Conservation (phyloP, 2,113 vertebrate genomes). For the Perca schrenkii region DNA sequence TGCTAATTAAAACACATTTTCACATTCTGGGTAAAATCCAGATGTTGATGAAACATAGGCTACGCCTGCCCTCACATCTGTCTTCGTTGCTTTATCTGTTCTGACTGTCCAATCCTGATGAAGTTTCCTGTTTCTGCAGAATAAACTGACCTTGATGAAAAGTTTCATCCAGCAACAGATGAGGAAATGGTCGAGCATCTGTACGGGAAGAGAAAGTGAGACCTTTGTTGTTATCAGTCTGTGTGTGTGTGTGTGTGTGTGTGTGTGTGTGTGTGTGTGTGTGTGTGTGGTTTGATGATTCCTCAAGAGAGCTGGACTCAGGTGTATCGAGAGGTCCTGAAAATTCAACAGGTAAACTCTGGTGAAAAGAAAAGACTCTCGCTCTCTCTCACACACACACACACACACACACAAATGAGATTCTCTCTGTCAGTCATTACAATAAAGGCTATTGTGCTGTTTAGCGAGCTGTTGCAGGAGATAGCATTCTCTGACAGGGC, state of each 20-base stretch:
- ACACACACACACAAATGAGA: background rate
- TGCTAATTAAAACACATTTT: slow-evolving; percentile 41
- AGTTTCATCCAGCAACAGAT: slow-evolving; percentile 22
- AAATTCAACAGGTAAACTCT: slow-evolving; percentile 55
- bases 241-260: background rate
- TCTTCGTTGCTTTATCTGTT: background rate
- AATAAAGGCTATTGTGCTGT: slow-evolving; percentile 54
- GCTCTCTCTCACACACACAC: background rate
- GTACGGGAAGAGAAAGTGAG: slow-evolving; percentile 9
- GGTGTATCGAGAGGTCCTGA: slow-evolving; percentile 3
- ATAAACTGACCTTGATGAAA: slow-evolving; percentile 17
- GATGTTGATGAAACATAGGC: slow-evolving; percentile 31
- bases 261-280: background rate
- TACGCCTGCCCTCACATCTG: slow-evolving; percentile 33
- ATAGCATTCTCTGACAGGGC: slow-evolving; percentile 47
- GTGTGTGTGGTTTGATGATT: slow-evolving; percentile 3
- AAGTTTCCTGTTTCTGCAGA: slow-evolving; percentile 35
- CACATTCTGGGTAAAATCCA: slow-evolving; percentile 21
- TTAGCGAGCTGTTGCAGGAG: slow-evolving; percentile 53
- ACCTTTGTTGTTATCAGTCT: background rate
- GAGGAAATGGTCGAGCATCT: slow-evolving; percentile 58
- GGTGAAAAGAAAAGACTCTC: background rate
- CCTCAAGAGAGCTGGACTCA: background rate
- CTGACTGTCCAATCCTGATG: background rate
- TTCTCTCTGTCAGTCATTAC: slow-evolving; percentile 53